Base-by-base conservation (phyloP, 2,797 vertebrate species). In the Thaleichthys pacificus region DNA sequence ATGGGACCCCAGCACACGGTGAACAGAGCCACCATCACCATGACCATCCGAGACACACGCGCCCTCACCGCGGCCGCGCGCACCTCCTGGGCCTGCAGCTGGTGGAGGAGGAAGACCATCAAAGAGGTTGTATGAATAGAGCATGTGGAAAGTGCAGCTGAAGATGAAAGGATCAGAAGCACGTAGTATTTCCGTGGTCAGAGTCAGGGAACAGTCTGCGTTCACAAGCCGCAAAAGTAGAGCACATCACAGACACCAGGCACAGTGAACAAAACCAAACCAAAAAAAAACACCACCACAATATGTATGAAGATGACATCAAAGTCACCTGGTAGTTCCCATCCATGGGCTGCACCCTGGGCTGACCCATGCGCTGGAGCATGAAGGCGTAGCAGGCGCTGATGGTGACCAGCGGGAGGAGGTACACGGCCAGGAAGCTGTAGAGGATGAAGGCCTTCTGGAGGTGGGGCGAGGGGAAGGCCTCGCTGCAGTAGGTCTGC, bases 1-100 rank as follows among this genome's bases (percentile, higher is more conserved):
- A 92, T 90, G 71, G 89, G 92, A 5, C 91, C 89, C 90, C 91
- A 93, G 78, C 89, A 92, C 74, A 92, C 5, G 12, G 91, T 89
- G 79, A 93, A 92, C 5, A 92, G 85, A 1, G 80, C 76, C 77
- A 93, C 92, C 76, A 91, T 92, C 71, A 93, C 90, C 72, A 92
- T 84, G 71, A 94, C 93, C 93, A 93, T 93, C 19, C 86, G 81
- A 66, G 91, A 93, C 61, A 93, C 89, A 66, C 87, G 82, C 0
- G 77, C 83, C 47, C 89, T 70, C 63, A 93, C 82, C 0, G 90
- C 90, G 15, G 82, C 86, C 1, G 86, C 83, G 61, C 89, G 89
- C 68, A 89, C 85, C 0, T 81, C 80, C 73, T 91, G 86, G 66
- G 86, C 82, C 75, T 91, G 91, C 1, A 92, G 79, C 90, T 93